Percentiles rank a stretch among this genome's conserved stretches.
These are phyloP conservation scores for Thripadectes ignobilis DNA, from an alignment of 2,797 vertebrate genomes.

Conservation along the genomic window DNA sequence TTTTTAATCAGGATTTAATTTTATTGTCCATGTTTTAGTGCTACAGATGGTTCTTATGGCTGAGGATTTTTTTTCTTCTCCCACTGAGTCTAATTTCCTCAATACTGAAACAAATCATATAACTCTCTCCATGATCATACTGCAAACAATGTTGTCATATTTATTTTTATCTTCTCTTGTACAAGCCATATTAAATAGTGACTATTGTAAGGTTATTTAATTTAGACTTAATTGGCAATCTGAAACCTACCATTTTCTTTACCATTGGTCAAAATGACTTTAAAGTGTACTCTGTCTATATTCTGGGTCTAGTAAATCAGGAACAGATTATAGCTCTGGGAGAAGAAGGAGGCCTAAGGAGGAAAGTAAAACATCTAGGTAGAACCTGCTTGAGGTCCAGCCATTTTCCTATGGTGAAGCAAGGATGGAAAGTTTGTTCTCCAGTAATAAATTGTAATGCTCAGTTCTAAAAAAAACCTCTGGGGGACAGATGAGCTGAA, in stretches of 20 bases:
- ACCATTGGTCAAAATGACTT: background rate
- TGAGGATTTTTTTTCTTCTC: background rate
- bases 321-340: background rate
- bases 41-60: background rate
- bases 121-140: background rate
- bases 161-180: conserved; percentile 26
- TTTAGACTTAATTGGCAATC: background rate
- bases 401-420: background rate
- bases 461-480: background rate
- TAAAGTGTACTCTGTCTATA: background rate
- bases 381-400: background rate
- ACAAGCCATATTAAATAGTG: background rate
- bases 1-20: background rate
- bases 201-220: background rate
- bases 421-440: background rate
- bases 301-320: background rate
- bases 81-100: conserved; percentile 26
- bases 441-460: background rate
- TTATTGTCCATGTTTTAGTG: background rate
- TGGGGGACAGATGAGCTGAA: background rate
- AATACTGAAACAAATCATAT: conserved; percentile 6
- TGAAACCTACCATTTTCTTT: background rate
- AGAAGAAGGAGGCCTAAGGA: background rate
- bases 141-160: background rate
- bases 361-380: background rate